Evolutionary conservation across 23 tunicate genomes (phyloP).

Genomic region (Botrylloides violaceus): DNA sequence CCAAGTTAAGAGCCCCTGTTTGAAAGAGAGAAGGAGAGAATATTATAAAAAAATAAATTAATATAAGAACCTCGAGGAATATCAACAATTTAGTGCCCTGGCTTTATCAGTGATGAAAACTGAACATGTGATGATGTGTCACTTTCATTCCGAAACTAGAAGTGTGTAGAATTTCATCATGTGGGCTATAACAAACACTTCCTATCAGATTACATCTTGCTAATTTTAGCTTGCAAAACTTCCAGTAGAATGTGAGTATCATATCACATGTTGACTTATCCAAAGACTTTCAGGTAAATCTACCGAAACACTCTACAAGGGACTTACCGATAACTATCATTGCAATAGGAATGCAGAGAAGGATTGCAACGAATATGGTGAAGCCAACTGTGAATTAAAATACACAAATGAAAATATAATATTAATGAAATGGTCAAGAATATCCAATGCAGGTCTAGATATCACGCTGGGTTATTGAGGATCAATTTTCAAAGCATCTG

Average conservation of each 20-base stretch:
- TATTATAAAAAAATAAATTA: background rate
- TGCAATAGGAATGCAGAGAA: constrained; percentile 50
- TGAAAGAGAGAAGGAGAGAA: background rate
- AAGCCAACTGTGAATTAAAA: constrained; percentile 60
- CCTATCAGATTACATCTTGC: no score
- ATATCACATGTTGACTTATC: no score
- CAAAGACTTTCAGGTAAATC: no score
- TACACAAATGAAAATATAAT: background rate
- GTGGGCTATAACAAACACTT: no score
- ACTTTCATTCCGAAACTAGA: no score
- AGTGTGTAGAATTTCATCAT: no score
- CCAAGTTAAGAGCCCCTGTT: constrained; percentile 58
- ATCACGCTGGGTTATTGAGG: no score
- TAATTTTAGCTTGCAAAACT: no score
- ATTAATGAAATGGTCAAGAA: background rate
- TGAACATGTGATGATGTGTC: no score
- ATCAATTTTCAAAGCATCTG: background rate
- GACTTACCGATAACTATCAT: constrained; percentile 81
- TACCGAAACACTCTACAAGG: no score
- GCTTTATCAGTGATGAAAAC: no score
- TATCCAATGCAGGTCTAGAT: background rate
- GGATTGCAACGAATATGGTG: constrained; percentile 42
- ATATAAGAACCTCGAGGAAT: background rate
- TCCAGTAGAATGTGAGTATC: no score
- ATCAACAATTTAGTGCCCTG: background rate